Evolutionary conservation across 2,888 invertebrate species (phyloP).

Genomic region (Anthophora plumipes): DNA sequence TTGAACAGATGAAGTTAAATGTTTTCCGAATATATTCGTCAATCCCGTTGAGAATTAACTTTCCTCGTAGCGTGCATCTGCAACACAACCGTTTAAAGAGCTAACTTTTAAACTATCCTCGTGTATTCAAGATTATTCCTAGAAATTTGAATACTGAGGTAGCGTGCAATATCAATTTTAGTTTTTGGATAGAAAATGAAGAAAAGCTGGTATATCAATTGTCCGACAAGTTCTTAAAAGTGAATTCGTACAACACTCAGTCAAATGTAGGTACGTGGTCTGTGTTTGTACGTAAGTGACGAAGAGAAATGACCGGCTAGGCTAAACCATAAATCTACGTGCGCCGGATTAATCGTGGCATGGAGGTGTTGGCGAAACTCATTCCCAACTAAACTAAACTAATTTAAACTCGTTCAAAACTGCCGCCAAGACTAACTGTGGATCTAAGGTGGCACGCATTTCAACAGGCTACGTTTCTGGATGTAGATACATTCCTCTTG

Average conservation of each 20-base stretch:
- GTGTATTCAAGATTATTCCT: neutral
- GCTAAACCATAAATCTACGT: constrained; percentile 80
- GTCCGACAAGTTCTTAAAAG: constrained; percentile 45
- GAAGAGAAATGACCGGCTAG: constrained; percentile 80
- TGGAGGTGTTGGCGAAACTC: constrained; percentile 75
- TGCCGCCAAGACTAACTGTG: constrained; percentile 70
- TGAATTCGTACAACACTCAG: constrained; percentile 56
- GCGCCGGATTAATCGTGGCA: constrained; percentile 80
- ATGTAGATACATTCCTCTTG: neutral
- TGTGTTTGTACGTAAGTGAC: constrained; percentile 73
- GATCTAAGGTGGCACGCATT: constrained; percentile 58
- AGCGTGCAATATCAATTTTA: no score
- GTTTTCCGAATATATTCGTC: no score
- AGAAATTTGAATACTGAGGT: no score
- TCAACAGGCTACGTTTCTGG: constrained; percentile 26
- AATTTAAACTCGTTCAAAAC: constrained; percentile 82
- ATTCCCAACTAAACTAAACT: constrained; percentile 82
- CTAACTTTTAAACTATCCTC: constrained; percentile 14
- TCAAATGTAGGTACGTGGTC: constrained; percentile 52
- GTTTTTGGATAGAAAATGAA: constrained; percentile 13
- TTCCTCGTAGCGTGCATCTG: no score
- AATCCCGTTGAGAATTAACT: no score
- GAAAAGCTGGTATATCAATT: constrained; percentile 42
- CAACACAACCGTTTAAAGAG: no score
- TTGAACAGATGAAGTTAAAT: no score